These are phyloP conservation scores for Cantharis rustica DNA, from an alignment of 2,888 invertebrate genomes.

Conservation along the genomic window DNA sequence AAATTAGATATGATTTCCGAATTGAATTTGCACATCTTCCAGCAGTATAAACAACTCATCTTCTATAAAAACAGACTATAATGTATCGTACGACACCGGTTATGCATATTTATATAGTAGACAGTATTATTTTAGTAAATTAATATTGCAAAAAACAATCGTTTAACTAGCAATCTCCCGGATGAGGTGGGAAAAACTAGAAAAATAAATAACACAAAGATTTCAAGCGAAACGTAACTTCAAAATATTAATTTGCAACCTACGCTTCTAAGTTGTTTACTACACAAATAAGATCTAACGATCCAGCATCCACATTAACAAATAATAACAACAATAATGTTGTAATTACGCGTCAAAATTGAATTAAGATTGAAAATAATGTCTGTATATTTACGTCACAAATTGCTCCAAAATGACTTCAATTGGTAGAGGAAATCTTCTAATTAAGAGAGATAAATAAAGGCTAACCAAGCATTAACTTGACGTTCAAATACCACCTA, in stretches of 20 bases:
- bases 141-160: no score
- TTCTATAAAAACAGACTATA: no score
- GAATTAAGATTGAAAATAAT: constrained; percentile 4
- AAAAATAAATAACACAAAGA: background rate
- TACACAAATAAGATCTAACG: background rate
- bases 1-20: no score
- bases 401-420: constrained; percentile 1
- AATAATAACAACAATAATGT: background rate
- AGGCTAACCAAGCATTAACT: constrained; percentile 2
- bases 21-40: no score
- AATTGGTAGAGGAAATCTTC: constrained; percentile 1
- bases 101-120: no score
- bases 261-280: background rate
- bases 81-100: no score
- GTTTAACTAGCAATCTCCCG: no score
- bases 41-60: no score
- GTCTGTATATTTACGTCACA: background rate
- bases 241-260: background rate
- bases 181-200: no score
- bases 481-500: background rate
- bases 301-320: background rate
- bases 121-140: no score
- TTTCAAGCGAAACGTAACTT: background rate
- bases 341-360: background rate
- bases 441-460: constrained; percentile 14